Base-by-base conservation (phyloP, 2,113 vertebrate genomes). In the Heloderma charlesbogerti region DNA sequence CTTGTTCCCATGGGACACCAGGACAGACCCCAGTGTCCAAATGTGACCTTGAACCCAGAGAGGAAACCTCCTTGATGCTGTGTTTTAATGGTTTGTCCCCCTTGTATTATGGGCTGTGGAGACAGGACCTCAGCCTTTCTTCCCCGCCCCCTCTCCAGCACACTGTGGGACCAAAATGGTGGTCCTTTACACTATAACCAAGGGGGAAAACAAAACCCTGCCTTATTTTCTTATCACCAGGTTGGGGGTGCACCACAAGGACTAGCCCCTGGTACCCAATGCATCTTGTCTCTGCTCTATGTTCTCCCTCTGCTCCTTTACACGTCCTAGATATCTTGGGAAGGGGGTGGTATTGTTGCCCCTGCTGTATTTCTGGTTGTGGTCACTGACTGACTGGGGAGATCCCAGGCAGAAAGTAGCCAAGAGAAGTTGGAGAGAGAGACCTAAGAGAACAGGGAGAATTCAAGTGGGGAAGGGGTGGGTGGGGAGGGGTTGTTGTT, bases 81-180 rank as follows among this genome's bases (percentile, higher is more conserved):
- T 54, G 60, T 66, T 67, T 88, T 43, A 78, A 91, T 27, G 66
- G 86, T 91, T 91, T 84, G n/a, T 71, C 37, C 57, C 89, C 79
- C 37, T 82, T 63, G 63, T 22, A n/a, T 51, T 34, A 66, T 10
- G 48, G 77, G 72, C 34, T 67, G 86, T 43, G 84, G 43, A 67
- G 37, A 81, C 37, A 34, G 48, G 40, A 57, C 78, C 51, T 69
- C 37, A n/a, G 67, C 69, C 69, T 29, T 71, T 89, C 54, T 74
- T 10, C 40, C 60, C 63, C 37, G 4, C 74, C 43, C 54, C 40
- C 34, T 51, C 67, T 57, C n/a, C n/a, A n/a, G n/a, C n/a, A 74
- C 13, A 34, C 60, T 63, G 60, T 90, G 60, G 83, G 74, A 90
- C 89, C 89, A 79, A 86, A 86, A 51, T 34, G 51, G 34, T 18